Conservation (phyloP, 2,797 vertebrate genomes). For the Miichthys miiuy region DNA sequence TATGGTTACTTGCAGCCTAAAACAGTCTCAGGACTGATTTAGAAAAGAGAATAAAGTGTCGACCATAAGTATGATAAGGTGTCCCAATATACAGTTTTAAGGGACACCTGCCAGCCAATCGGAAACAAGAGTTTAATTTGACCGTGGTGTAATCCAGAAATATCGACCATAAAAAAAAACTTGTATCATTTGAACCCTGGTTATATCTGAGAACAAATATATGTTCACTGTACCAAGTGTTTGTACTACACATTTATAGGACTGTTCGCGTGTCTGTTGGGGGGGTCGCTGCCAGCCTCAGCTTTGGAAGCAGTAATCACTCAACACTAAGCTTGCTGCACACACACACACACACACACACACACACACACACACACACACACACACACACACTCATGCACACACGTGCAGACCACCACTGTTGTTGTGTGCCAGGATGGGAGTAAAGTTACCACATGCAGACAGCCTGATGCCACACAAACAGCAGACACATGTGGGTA, state of each 20-base stretch:
- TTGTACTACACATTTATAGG: slow-evolving; percentile 9
- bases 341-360: slow-evolving; percentile 31
- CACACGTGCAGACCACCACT: slow-evolving; percentile 47
- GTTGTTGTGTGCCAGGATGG: slow-evolving; percentile 47
- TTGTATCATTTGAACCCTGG: slow-evolving; percentile 6
- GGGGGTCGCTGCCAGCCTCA: slow-evolving; percentile 11
- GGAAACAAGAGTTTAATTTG: slow-evolving; percentile 9
- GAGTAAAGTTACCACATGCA: slow-evolving; percentile 59
- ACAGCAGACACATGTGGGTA: slow-evolving; percentile 14
- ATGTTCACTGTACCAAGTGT: slow-evolving; percentile 2
- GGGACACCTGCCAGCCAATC: slow-evolving; percentile 25
- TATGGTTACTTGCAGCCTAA: slow-evolving; percentile 12
- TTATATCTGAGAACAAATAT: slow-evolving; percentile 16
- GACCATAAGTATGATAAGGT: slow-evolving; percentile 8
- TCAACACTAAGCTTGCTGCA: slow-evolving; percentile 48
- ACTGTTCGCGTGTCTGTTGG: slow-evolving; percentile 1
- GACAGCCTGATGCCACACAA: slow-evolving; percentile 52
- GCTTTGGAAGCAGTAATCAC: slow-evolving; percentile 46
- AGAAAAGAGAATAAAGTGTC: slow-evolving; percentile 7
- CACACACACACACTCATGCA: slow-evolving; percentile 29
- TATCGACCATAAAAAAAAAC: slow-evolving; percentile 23
- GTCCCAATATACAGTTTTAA: slow-evolving; percentile 4
- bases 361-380: slow-evolving; percentile 23
- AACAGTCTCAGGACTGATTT: slow-evolving; percentile 33
- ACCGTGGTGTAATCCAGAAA: slow-evolving; percentile 18